Percentiles rank a stretch among this genome's conserved stretches.
phyloP scores from a whole-genome alignment of 2,797 vertebrate species.

The Acanthurus leucopareius region DNA sequence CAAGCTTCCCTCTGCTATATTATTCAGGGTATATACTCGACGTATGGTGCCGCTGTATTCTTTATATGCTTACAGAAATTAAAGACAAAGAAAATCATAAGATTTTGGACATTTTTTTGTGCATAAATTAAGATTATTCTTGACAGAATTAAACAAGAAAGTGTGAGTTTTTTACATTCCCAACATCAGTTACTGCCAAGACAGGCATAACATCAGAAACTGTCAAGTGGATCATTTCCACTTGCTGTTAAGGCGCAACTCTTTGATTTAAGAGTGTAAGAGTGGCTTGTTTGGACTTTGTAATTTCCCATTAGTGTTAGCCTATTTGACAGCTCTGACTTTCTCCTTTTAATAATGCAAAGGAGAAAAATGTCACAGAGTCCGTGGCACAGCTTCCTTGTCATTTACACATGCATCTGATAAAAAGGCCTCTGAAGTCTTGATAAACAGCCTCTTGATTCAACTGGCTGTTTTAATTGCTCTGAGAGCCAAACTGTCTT shows the following conservation, averaged over 20 bases:
- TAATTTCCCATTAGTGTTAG: conserved; percentile 76
- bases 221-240: conserved; percentile 59
- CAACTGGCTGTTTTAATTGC: conserved; percentile 67
- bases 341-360: conserved; percentile 72
- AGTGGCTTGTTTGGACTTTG: conserved; percentile 72
- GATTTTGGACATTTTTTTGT: conserved; percentile 33
- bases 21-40: background rate
- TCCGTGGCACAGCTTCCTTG: conserved; percentile 52
- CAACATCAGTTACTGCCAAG: conserved; percentile 37
- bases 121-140: conserved; percentile 18
- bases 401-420: conserved; percentile 59
- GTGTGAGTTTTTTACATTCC: conserved; percentile 44
- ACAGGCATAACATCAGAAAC: conserved; percentile 48
- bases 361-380: conserved; percentile 61
- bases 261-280: conserved; percentile 62
- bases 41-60: background rate
- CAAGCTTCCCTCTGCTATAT: background rate
- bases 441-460: conserved; percentile 68
- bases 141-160: conserved; percentile 42
- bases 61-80: conserved; percentile 17
- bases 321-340: conserved; percentile 62
- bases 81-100: conserved; percentile 10
- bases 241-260: conserved; percentile 58
- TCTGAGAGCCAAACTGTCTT: conserved; percentile 56
- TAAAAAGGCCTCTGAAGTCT: conserved; percentile 69